phyloP scores from a whole-genome alignment of 1,140 invertebrate genomes.

The Nilaparvata lugens region DNA sequence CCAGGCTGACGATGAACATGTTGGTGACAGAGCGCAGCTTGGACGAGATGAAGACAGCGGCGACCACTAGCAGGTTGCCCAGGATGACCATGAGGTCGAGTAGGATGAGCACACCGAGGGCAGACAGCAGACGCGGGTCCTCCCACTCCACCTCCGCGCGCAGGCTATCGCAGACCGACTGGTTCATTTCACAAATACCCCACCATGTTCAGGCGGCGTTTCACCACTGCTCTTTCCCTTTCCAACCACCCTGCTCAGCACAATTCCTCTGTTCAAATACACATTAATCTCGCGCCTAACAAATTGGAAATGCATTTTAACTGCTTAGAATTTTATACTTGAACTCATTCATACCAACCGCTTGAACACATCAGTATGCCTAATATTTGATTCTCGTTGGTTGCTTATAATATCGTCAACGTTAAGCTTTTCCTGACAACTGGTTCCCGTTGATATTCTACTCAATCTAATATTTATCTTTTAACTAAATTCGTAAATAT shows the following conservation, averaged over 20 bases:
- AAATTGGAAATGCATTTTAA: neutral
- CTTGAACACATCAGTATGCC: too few species aligned
- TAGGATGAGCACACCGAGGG: constrained; percentile 63
- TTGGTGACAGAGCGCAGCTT: constrained; percentile 90
- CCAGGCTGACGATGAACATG: constrained; percentile 88
- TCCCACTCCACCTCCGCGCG: constrained; percentile 62
- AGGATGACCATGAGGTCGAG: constrained; percentile 79
- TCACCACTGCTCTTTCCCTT: too few species aligned
- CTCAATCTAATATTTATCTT: too few species aligned
- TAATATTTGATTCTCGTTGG: too few species aligned
- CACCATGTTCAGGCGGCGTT: neutral
- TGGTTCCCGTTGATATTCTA: too few species aligned
- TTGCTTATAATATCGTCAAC: too few species aligned
- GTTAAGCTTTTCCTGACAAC: too few species aligned
- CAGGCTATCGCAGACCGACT: constrained; percentile 4
- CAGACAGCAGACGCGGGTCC: constrained; percentile 58
- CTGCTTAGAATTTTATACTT: too few species aligned
- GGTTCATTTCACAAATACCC: constrained; percentile 12
- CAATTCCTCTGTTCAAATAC: neutral
- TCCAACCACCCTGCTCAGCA: neutral
- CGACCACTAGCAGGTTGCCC: constrained; percentile 85
- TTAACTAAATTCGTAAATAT: too few species aligned
- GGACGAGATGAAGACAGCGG: constrained; percentile 77
- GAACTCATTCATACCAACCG: too few species aligned
- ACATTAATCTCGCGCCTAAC: neutral